Conservation (phyloP, 2,113 vertebrate genomes). For the Litocranius walleri region DNA sequence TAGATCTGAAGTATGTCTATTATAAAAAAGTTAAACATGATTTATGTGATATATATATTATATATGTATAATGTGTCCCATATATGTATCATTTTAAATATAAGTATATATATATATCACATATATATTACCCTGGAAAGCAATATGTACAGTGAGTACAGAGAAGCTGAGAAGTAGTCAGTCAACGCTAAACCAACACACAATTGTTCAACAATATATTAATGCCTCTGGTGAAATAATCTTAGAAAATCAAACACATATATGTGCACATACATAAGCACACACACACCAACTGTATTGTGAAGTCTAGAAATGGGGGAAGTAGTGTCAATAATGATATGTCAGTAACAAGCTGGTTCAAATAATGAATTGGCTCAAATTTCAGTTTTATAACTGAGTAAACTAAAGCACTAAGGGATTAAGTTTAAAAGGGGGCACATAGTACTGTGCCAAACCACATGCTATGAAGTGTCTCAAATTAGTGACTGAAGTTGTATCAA, state of each 20-base stretch:
- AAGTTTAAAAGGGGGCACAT: not conserved
- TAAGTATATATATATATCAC: not conserved
- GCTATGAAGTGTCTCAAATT: not conserved
- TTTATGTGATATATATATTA: not conserved
- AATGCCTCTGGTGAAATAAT: not conserved
- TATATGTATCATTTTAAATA: not conserved
- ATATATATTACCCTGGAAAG: not conserved
- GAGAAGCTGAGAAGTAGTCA: not conserved
- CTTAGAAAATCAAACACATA: not conserved
- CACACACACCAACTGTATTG: not conserved
- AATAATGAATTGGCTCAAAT: not conserved
- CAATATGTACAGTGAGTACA: not conserved
- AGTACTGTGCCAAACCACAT: not conserved
- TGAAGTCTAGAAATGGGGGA: not conserved
- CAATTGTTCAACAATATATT: not conserved
- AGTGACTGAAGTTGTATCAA: not conserved
- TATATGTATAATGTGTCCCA: not conserved
- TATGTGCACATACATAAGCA: not conserved
- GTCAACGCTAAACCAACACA: not conserved
- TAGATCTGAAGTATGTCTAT: not conserved
- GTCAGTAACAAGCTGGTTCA: not conserved
- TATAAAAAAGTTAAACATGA: not conserved
- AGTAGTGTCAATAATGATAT: not conserved
- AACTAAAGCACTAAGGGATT: not conserved
- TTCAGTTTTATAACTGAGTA: not conserved